A percentile compares a stretch with the other conserved stretches of the same genome.
phyloP scores from a whole-genome alignment of 2,113 vertebrate genomes.

The Artemisiospiza belli region DNA sequence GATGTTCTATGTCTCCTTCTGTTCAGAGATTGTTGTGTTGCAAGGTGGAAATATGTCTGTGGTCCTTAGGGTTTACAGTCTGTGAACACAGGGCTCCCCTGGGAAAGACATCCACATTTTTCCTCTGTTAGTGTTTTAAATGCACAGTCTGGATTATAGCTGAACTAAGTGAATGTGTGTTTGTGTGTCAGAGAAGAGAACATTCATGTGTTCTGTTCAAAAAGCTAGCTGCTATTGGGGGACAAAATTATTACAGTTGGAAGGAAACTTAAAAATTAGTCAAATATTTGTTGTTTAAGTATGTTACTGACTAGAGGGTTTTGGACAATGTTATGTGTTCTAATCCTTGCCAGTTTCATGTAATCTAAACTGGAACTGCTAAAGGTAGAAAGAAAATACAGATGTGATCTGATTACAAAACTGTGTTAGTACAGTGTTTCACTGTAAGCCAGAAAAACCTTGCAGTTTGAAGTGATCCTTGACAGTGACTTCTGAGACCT shows the following conservation, averaged over 20 bases:
- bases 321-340: neutral
- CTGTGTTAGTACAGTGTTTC: neutral
- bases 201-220: neutral
- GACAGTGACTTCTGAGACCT: neutral
- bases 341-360: neutral
- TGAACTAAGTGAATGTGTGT: neutral
- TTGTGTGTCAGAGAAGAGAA: neutral
- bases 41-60: neutral
- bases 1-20: neutral
- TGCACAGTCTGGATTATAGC: rapidly evolving
- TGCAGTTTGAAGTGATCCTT: neutral
- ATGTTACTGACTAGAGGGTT: neutral
- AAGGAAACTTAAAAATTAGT: neutral
- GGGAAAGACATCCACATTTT: neutral
- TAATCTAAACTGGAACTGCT: neutral
- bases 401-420: neutral
- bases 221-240: neutral
- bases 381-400: neutral
- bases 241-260: neutral
- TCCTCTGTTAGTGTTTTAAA: neutral
- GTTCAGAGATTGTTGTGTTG: neutral
- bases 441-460: neutral
- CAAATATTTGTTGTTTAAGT: neutral
- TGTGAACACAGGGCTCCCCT: neutral
- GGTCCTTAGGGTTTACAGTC: neutral